These are phyloP conservation scores for Scaptomyza flava DNA, from an alignment of 2,888 invertebrate species.

Conservation along the genomic window DNA sequence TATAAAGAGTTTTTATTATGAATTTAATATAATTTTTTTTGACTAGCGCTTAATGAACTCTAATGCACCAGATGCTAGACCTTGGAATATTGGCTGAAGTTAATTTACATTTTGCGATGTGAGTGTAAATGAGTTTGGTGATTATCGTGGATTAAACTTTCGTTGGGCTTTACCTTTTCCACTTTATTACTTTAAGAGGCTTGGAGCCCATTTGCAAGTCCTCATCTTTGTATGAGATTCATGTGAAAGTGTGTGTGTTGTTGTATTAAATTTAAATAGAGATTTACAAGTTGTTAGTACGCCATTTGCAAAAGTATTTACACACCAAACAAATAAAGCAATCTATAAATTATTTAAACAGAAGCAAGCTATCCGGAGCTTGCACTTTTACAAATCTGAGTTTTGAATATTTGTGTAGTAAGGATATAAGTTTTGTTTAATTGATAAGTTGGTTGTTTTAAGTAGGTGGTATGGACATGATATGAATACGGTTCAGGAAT, in stretches of 20 bases:
- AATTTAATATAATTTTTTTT: too few species aligned
- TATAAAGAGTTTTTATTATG: too few species aligned
- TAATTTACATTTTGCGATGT: conserved; percentile 4
- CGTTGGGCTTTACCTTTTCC: conserved; percentile 77
- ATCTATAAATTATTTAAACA: conserved; percentile 21
- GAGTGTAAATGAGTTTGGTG: conserved; percentile 18
- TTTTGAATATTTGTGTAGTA: conserved; percentile 30
- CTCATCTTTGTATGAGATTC: conserved; percentile 69
- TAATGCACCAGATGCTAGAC: not conserved
- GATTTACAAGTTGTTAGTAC: conserved; percentile 66
- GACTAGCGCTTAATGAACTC: too few species aligned
- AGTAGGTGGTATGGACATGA: conserved; percentile 56
- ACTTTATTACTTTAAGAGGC: conserved; percentile 81
- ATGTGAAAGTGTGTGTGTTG: conserved; percentile 15
- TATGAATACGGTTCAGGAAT: conserved; percentile 84
- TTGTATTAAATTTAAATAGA: conserved; percentile 48
- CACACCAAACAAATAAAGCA: not conserved
- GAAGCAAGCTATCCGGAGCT: conserved; percentile 60
- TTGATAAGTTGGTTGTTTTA: conserved; percentile 14
- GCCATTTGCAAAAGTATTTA: conserved; percentile 37
- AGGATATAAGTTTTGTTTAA: conserved; percentile 25
- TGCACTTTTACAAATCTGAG: conserved; percentile 30
- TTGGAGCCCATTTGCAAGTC: conserved; percentile 81
- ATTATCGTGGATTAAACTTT: conserved; percentile 15
- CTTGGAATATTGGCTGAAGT: not conserved